Evolutionary conservation across 2,113 vertebrate genomes (phyloP), one percentile per base, ranked within the genome.

Genomic region (Peromyscus californicus): DNA sequence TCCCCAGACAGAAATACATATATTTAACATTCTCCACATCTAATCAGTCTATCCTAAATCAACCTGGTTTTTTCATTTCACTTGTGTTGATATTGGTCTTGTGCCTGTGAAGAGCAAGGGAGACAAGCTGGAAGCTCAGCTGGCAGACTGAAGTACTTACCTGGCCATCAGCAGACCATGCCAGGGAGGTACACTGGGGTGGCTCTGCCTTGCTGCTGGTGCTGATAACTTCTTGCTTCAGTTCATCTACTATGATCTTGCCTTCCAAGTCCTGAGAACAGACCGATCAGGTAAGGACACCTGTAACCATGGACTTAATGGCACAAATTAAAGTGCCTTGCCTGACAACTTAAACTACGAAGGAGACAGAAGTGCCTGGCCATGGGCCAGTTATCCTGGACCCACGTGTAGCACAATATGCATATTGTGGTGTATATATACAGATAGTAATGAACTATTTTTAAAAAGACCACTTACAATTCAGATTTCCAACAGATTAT

Each of bases 141-240:
- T 39, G 36, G 24, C 7, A 2, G 70, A 31, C 24, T 61, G 9
- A 79, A 11, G 0, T 2, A 86, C 93, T 95, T 99, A 99, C 99
- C 99, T 99, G 99, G 98, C 99, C 99, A 15, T 99, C 99, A 78
- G 99, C 99, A 42, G 99, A 99, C 99, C 99, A 99, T 89, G 99
- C 99, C 98, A 99, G 98, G 39, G 99, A 99, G 0, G 99, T 99
- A 94, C 99, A 99, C 98, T 99, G 99, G 22, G 99, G 99, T 0
- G 99, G 99, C 59, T 99, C 99, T 0, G 99, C 99, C 95, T 99
- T 99, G 99, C 99, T 99, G 98, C 99, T 99, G 96, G 99, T 99
- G 98, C 99, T 99, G 98, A 99, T 99, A 97, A 99, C 99, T 98
- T 99, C 99, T 98, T 99, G 99, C 97, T 99, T 99, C 98, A 99